phyloP scores from a whole-genome alignment of 2,888 invertebrate species.

The Malthinus seriepunctatus region DNA sequence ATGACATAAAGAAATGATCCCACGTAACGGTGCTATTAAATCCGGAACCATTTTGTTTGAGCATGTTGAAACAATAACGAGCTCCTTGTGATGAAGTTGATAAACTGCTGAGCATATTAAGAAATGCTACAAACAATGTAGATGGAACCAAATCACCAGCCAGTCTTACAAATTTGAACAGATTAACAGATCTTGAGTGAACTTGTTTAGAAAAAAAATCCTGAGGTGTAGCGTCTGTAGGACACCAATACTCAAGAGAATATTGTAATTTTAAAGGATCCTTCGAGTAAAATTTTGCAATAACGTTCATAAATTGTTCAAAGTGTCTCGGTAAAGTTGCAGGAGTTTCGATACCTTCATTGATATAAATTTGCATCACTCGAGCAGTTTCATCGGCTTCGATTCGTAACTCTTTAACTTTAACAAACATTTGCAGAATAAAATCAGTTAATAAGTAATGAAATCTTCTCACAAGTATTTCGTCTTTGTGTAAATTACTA shows the following conservation, averaged over 20 bases:
- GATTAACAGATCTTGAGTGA: conserved; percentile 71
- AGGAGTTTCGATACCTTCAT: conserved; percentile 79
- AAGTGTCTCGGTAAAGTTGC: conserved; percentile 77
- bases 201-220: conserved; percentile 52
- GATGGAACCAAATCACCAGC: conserved; percentile 86
- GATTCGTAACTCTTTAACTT: conserved; percentile 80
- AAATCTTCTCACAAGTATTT: conserved; percentile 81
- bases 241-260: conserved; percentile 83
- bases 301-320: conserved; percentile 78
- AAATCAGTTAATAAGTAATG: conserved; percentile 90
- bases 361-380: conserved; percentile 72
- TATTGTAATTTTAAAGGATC: conserved; percentile 73
- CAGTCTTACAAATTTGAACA: conserved; percentile 89
- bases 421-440: conserved; percentile 89
- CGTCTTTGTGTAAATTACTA: conserved; percentile 70
- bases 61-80: conserved; percentile 73
- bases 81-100: conserved; percentile 78
- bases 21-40: conserved; percentile 66
- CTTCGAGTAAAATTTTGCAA: conserved; percentile 75
- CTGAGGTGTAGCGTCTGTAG: conserved; percentile 55
- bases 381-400: conserved; percentile 89
- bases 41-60: conserved; percentile 68
- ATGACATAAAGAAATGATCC: conserved; percentile 84
- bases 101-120: conserved; percentile 83
- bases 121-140: conserved; percentile 82